Percentiles rank a stretch among this genome's conserved stretches.
phyloP scores from a whole-genome alignment of 2,797 vertebrate species.

The Macrochelys suwanniensis region DNA sequence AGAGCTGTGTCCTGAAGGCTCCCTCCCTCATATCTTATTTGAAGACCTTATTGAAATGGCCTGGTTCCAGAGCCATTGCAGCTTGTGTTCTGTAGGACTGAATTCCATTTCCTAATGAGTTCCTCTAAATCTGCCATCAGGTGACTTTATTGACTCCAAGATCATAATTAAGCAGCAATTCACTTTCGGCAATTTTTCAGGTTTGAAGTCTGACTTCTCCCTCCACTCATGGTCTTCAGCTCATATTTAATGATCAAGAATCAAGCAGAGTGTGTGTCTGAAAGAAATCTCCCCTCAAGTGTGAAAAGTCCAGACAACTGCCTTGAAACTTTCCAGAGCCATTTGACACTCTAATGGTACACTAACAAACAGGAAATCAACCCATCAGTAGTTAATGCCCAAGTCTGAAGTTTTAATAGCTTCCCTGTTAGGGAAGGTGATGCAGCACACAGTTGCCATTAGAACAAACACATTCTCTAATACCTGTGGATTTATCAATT shows the following conservation, averaged over 20 bases:
- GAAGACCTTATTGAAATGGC: conserved; percentile 79
- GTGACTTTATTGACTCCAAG: conserved; percentile 83
- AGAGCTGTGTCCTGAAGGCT: conserved; percentile 46
- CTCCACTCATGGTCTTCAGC: conserved; percentile 43
- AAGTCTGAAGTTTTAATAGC: conserved; percentile 80
- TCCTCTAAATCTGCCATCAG: conserved; percentile 85
- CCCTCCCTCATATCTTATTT: conserved; percentile 70
- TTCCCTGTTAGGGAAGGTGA: conserved; percentile 80
- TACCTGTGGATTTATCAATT: conserved; percentile 62
- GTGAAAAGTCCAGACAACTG: conserved; percentile 56
- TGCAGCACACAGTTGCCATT: conserved; percentile 64
- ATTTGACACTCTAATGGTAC: conserved; percentile 64
- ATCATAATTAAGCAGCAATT: conserved; percentile 82
- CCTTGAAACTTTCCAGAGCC: conserved; percentile 76
- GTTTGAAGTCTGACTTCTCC: conserved; percentile 60
- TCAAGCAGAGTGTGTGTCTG: conserved; percentile 66
- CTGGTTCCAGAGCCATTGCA: conserved; percentile 72
- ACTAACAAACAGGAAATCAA: conserved; percentile 78
- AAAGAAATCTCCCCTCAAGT: conserved; percentile 68
- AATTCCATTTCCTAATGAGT: conserved; percentile 83
- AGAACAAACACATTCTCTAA: conserved; percentile 66
- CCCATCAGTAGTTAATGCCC: conserved; percentile 77
- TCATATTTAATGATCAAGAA: conserved; percentile 76
- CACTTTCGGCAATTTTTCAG: conserved; percentile 70
- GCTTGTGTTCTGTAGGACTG: conserved; percentile 67